Evolutionary conservation across 2,797 vertebrate species (phyloP), one percentile per base, ranked within the genome.

Genomic region (Alexandromys oeconomus): DNA sequence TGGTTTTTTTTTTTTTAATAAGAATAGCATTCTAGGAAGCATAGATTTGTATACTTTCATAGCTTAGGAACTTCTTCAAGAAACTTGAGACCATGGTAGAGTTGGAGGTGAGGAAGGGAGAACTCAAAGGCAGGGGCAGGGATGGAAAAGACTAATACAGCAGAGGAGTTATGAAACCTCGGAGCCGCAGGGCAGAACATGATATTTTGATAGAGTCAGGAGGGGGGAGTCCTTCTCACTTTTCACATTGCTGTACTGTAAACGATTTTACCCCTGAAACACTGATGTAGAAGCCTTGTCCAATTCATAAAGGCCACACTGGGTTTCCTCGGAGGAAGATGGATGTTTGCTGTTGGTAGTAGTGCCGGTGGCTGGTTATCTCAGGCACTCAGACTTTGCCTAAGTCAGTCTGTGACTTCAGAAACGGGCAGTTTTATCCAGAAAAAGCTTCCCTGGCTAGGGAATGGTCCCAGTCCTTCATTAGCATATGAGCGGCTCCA

Each of bases 171-270:
- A 85, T 2, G 29, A 92, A 81, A n/a, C 43, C 87, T 88, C 37
- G n/a, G 93, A 88, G 87, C 86, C 86, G 37, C 21, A 0, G 59
- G 93, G 63, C 65, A 73, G 81, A 80, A 89, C 81, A 89, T 93
- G 92, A 31, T 87, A 95, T 94, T 96, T 95, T 93, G 80, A 92
- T 93, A 90, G 19, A 92, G 93, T 92, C 54, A 54, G 59, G 31
- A 76, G 85, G 27, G 69, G 12, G 82, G 89, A 57, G 46, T 31
- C 13, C 5, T 40, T 63, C 77, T 93, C n/a, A 4, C 87, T 94
- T 89, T 94, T 93, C 89, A 89, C 77, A 87, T 67, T 93, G 40
- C 73, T 85, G 51, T 77, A 31, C 73, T 23, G 4, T 34, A 27
- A 92, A 81, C 87, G 69, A 85, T 87, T 84, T 95, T 51, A 81